phyloP scores from a whole-genome alignment of 2,888 invertebrate species.

The Hyles lineata region DNA sequence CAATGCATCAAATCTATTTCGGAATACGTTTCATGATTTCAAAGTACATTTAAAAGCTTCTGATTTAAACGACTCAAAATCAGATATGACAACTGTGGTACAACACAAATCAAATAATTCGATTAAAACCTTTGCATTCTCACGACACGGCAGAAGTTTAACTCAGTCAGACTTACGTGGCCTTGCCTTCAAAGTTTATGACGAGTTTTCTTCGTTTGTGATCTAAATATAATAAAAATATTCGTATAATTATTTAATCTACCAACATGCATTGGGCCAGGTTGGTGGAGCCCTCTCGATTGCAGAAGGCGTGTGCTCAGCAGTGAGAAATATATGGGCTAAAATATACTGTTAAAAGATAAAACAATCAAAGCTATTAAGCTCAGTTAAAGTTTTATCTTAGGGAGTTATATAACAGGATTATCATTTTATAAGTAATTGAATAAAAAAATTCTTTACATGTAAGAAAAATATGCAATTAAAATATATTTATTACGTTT shows the following conservation, averaged over 20 bases:
- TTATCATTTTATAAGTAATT: not conserved
- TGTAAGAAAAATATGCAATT: too few species aligned
- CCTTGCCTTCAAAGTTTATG: not conserved
- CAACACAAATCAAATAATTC: not conserved
- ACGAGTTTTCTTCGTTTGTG: not conserved
- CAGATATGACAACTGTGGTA: slow-evolving; percentile 11
- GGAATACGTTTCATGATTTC: slow-evolving; percentile 8
- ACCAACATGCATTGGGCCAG: too few species aligned
- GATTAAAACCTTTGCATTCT: slow-evolving; percentile 10
- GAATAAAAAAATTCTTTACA: not conserved
- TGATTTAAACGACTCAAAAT: not conserved
- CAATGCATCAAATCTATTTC: not conserved
- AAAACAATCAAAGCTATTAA: too few species aligned
- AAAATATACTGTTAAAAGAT: too few species aligned
- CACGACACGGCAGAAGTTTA: slow-evolving; percentile 16
- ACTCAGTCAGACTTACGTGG: not conserved
- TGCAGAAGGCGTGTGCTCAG: too few species aligned
- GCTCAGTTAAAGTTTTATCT: too few species aligned
- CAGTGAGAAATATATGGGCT: too few species aligned
- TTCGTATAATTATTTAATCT: too few species aligned
- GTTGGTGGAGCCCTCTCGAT: too few species aligned
- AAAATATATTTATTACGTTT: not conserved
- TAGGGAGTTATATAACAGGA: too few species aligned
- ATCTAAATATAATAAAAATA: too few species aligned
- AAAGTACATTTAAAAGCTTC: slow-evolving; percentile 13